phyloP scores from a whole-genome alignment of 2,113 vertebrate species.

The Apteryx mantelli region DNA sequence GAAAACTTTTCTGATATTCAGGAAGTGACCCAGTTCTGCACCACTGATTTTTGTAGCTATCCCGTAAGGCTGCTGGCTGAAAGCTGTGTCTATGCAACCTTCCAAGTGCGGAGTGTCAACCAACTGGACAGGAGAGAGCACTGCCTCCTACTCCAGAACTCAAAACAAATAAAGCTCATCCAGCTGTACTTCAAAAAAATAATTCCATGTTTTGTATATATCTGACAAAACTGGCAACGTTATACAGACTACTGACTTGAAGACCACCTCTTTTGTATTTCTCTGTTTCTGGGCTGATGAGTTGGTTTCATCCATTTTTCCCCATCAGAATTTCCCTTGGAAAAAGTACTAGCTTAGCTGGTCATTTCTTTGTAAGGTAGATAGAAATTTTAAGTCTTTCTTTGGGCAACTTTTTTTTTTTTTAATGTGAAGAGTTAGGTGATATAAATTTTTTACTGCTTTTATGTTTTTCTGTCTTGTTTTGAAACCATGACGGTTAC shows the following conservation, averaged over 20 bases:
- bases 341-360: conserved; percentile 91
- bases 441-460: conserved; percentile 86
- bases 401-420: conserved; percentile 84
- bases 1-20: conserved; percentile 96
- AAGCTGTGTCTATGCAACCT: conserved; percentile 99
- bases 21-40: conserved; percentile 94
- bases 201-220: conserved; percentile 94
- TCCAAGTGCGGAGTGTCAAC: conserved; percentile 89
- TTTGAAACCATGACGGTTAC: conserved; percentile 85
- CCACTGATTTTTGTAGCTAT: conserved; percentile 95
- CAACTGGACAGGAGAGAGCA: conserved; percentile 84
- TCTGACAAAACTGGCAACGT: conserved; percentile 92
- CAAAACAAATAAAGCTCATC: conserved; percentile 84
- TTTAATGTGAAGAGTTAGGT: conserved; percentile 92
- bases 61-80: conserved; percentile 96
- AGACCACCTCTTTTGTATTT: conserved; percentile 86
- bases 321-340: conserved; percentile 80
- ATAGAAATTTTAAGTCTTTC: conserved; percentile 90
- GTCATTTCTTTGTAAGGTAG: conserved; percentile 91
- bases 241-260: conserved; percentile 98
- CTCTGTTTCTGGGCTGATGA: conserved; percentile 87
- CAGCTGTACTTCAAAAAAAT: conserved; percentile 85
- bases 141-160: conserved; percentile 85
- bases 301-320: conserved; percentile 80
- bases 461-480: conserved; percentile 88